Conservation (phyloP, 1,140 invertebrate genomes). For the Agrilus planipennis region DNA sequence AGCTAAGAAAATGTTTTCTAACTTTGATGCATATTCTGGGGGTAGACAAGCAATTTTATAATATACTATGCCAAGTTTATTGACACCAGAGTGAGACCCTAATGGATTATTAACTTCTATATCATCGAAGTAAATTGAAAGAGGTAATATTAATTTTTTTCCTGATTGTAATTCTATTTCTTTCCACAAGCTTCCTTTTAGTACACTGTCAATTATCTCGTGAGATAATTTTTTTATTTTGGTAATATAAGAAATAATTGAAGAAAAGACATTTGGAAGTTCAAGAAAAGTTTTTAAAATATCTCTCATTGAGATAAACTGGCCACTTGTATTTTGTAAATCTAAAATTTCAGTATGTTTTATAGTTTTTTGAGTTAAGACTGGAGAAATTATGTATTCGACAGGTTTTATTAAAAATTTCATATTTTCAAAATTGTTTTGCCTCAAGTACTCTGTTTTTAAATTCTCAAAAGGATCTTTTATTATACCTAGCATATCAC, state of each 20-base stretch:
- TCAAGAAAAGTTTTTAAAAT: constrained; percentile 1
- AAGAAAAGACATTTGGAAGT: not conserved
- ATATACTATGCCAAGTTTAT: not conserved
- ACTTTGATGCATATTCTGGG: not conserved
- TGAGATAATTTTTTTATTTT: not conserved
- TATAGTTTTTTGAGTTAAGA: not conserved
- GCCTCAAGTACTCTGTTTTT: not conserved
- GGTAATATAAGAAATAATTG: not conserved
- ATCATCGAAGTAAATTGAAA: not conserved
- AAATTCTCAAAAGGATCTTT: not conserved
- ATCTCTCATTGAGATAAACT: not conserved
- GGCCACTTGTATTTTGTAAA: not conserved
- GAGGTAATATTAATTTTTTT: not conserved
- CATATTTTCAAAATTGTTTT: not conserved
- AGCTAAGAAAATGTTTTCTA: constrained; percentile 1
- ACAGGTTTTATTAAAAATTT: not conserved
- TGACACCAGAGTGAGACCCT: not conserved
- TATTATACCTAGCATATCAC: not conserved
- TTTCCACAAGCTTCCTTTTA: not conserved
- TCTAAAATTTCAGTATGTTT: not conserved
- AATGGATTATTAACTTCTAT: not conserved
- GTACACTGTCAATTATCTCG: not conserved
- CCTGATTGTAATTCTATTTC: not conserved
- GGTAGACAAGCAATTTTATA: not conserved
- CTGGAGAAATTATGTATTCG: not conserved